Percentiles rank a stretch among this genome's conserved stretches.
These are phyloP conservation scores for Sussaba pulchella DNA, from an alignment of 2,888 invertebrate species.

Conservation along the genomic window DNA sequence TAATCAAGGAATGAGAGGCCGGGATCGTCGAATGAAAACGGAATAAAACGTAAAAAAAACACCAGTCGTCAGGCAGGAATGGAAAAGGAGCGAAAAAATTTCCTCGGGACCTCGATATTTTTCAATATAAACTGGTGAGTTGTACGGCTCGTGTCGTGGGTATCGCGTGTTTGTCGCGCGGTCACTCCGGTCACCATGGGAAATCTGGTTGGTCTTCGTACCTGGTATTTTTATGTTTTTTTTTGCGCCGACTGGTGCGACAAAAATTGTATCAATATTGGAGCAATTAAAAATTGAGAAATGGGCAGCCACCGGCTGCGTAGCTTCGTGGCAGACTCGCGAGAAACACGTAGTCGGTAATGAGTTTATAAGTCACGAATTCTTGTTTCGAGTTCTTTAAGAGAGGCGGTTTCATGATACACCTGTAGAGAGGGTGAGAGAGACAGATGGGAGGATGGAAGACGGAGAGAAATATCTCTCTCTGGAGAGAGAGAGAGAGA, in stretches of 20 bases:
- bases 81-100: slow-evolving; percentile 75
- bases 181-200: slow-evolving; percentile 79
- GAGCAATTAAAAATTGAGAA: slow-evolving; percentile 80
- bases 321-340: slow-evolving; percentile 9
- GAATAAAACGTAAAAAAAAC: slow-evolving; percentile 56
- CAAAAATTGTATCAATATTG: slow-evolving; percentile 81
- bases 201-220: slow-evolving; percentile 77
- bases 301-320: slow-evolving; percentile 54
- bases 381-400: slow-evolving; percentile 56
- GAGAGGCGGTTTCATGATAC: slow-evolving; percentile 63
- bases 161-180: slow-evolving; percentile 58
- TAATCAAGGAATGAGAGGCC: slow-evolving; percentile 74
- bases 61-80: slow-evolving; percentile 49
- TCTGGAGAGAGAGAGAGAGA: slow-evolving; percentile 66
- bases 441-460: slow-evolving; percentile 45
- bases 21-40: slow-evolving; percentile 63
- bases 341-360: slow-evolving; percentile 56
- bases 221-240: slow-evolving; percentile 23
- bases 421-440: slow-evolving; percentile 47
- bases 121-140: slow-evolving; percentile 78
- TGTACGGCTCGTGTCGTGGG: slow-evolving; percentile 51
- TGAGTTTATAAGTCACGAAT: slow-evolving; percentile 76
- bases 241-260: slow-evolving; percentile 58
- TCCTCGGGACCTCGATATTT: slow-evolving; percentile 77
- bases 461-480: slow-evolving; percentile 48